These are phyloP conservation scores for Pyrgilauda ruficollis DNA, from an alignment of 2,113 vertebrate genomes.

Conservation along the genomic window DNA sequence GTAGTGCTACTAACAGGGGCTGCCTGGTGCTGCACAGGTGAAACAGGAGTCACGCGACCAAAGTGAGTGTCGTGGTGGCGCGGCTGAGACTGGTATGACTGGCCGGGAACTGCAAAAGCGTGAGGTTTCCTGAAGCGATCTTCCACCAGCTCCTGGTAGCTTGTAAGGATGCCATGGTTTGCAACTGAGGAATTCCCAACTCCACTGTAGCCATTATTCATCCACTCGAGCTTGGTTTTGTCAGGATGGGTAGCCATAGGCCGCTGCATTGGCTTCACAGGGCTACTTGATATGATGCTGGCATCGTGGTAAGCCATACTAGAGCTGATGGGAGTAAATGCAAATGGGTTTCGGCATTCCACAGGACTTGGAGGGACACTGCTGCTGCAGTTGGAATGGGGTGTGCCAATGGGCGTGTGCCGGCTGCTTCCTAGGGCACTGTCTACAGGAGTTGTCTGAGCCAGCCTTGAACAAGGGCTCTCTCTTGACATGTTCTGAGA, in stretches of 20 bases:
- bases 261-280: constrained; percentile 97
- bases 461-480: constrained; percentile 88
- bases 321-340: constrained; percentile 96
- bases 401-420: constrained; percentile 92
- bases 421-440: constrained; percentile 91
- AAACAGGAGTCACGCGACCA: constrained; percentile 92
- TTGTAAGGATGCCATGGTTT: constrained; percentile 85
- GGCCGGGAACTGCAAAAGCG: constrained; percentile 92
- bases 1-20: constrained; percentile 77
- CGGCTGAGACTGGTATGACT: constrained; percentile 87
- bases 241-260: constrained; percentile 97
- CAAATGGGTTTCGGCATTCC: constrained; percentile 96
- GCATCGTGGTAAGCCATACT: constrained; percentile 91
- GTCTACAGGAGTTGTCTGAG: constrained; percentile 91
- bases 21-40: constrained; percentile 90
- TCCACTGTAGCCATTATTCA: constrained; percentile 88
- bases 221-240: constrained; percentile 97
- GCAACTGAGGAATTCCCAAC: constrained; percentile 75
- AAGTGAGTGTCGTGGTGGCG: constrained; percentile 88
- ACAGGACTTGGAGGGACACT: constrained; percentile 94
- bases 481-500: constrained; percentile 83
- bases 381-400: constrained; percentile 96
- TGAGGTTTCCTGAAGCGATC: constrained; percentile 97
- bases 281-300: constrained; percentile 91
- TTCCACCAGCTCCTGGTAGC: constrained; percentile 94